Evolutionary conservation across 2,113 vertebrate species (phyloP).

Genomic region (Telmatochromis bifrenatus): DNA sequence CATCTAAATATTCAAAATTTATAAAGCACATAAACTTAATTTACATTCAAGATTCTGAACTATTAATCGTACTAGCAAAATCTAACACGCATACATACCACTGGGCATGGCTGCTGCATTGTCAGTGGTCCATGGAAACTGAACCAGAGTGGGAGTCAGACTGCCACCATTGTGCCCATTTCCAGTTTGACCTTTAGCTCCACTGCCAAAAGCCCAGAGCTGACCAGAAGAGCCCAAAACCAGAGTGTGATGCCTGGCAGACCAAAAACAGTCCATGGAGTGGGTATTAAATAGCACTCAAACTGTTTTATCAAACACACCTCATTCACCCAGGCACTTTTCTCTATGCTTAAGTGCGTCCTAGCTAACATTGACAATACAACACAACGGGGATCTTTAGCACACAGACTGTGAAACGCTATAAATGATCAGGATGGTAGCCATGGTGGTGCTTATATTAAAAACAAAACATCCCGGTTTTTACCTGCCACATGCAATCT

Average conservation of each 20-base stretch:
- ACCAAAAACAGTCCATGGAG: neutral
- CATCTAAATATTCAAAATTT: neutral
- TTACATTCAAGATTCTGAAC: neutral
- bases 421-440: neutral
- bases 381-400: neutral
- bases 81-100: neutral
- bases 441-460: neutral
- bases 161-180: conserved; percentile 7
- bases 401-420: neutral
- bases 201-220: conserved; percentile 63
- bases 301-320: neutral
- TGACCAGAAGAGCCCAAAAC: conserved; percentile 51
- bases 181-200: conserved; percentile 51
- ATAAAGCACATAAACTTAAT: neutral
- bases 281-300: neutral
- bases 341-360: neutral
- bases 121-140: conserved; percentile 32
- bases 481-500: conserved; percentile 90
- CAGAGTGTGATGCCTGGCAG: conserved; percentile 60
- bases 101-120: neutral
- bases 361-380: neutral
- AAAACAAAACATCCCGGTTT: neutral
- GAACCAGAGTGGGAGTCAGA: conserved; percentile 32
- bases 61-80: neutral
- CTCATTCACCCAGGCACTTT: neutral